phyloP scores from a whole-genome alignment of 2,113 vertebrate genomes.

The Periophthalmodon schlosseri region DNA sequence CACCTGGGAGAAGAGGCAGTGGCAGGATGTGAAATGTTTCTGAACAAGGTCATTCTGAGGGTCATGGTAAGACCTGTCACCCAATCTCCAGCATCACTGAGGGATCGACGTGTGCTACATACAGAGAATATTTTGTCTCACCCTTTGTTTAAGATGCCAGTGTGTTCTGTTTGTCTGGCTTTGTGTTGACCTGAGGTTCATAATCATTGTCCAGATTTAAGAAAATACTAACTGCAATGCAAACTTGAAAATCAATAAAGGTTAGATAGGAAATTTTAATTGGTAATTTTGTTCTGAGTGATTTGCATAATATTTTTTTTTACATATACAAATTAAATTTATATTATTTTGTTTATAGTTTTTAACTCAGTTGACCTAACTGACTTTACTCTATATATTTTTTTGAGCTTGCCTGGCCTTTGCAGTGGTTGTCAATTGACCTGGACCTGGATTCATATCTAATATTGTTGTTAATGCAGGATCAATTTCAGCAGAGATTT shows the following conservation, averaged over 20 bases:
- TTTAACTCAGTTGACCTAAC: background rate
- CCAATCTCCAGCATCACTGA: slow-evolving; percentile 13
- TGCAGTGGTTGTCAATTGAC: background rate
- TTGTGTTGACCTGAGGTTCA: slow-evolving; percentile 23
- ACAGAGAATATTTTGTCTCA: slow-evolving; percentile 32
- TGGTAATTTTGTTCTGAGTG: background rate
- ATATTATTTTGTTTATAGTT: background rate
- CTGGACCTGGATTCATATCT: background rate
- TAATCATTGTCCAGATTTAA: slow-evolving; percentile 33
- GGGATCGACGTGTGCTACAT: slow-evolving; percentile 43
- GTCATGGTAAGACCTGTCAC: slow-evolving; percentile 61
- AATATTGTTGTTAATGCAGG: background rate
- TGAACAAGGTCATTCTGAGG: slow-evolving; percentile 66
- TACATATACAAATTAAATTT: background rate
- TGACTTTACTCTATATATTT: background rate
- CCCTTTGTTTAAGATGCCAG: slow-evolving; percentile 49
- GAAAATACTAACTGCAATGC: slow-evolving; percentile 19
- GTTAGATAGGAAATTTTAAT: background rate
- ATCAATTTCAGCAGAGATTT: slow-evolving; percentile 22
- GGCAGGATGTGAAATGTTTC: slow-evolving; percentile 71
- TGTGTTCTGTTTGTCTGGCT: slow-evolving; percentile 45
- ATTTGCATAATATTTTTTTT: background rate
- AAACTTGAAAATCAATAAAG: slow-evolving; percentile 2
- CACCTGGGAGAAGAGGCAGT: slow-evolving; percentile 68
- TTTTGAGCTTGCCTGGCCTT: background rate